phyloP scores from a whole-genome alignment of 53 echinoderm and acorn worm genomes.

The Mesocentrotus franciscanus region DNA sequence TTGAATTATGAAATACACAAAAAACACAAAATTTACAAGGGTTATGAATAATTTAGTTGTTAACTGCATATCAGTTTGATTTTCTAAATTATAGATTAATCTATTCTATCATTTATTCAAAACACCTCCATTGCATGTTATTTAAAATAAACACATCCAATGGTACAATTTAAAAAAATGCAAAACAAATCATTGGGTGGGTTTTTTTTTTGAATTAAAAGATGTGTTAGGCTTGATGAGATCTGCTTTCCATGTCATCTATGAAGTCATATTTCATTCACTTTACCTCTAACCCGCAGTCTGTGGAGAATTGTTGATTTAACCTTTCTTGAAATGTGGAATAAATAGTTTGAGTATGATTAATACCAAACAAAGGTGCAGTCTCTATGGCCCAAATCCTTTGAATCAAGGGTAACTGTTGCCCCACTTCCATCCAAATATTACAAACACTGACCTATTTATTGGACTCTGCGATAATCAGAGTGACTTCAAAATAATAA shows the following conservation, averaged over 20 bases:
- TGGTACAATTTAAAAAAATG: background rate
- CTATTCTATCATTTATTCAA: background rate
- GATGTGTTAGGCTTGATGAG: background rate
- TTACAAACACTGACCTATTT: constrained; percentile 26
- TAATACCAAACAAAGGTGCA: constrained; percentile 29
- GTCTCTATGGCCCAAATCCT: background rate
- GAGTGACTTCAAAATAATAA: background rate
- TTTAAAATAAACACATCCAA: background rate
- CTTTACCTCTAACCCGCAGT: background rate
- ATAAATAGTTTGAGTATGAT: background rate
- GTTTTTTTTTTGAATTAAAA: background rate
- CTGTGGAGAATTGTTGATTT: background rate
- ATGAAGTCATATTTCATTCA: background rate
- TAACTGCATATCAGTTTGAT: background rate
- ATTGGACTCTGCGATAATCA: background rate
- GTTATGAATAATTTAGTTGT: too few species aligned
- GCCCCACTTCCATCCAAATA: background rate
- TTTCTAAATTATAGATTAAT: background rate
- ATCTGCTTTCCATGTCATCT: background rate
- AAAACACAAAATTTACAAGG: too few species aligned
- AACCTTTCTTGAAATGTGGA: background rate
- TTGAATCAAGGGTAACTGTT: background rate
- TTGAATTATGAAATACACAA: too few species aligned
- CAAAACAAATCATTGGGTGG: background rate
- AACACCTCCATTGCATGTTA: background rate